These are phyloP conservation scores for Leptopilina boulardi DNA, from an alignment of 1,140 invertebrate genomes.

Conservation along the genomic window DNA sequence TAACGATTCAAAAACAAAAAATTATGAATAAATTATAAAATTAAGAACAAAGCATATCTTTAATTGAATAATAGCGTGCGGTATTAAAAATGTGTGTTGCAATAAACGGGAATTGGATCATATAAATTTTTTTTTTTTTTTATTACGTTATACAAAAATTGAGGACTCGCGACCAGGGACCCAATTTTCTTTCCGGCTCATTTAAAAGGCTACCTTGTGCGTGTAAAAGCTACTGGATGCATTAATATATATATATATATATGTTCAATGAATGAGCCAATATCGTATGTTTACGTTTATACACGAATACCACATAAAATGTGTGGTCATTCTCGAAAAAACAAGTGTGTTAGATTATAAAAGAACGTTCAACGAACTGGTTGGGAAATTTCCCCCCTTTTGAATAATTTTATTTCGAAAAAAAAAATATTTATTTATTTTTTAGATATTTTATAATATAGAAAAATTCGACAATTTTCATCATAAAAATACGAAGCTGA, in stretches of 20 bases:
- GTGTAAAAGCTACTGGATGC: neutral
- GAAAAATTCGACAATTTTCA: too few species aligned
- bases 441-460: too few species aligned
- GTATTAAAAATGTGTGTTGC: neutral
- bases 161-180: neutral
- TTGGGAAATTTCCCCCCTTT: neutral
- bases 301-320: neutral
- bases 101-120: neutral
- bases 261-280: neutral
- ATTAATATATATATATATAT: too few species aligned
- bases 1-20: too few species aligned
- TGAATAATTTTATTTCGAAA: too few species aligned
- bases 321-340: neutral
- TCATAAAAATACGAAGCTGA: too few species aligned
- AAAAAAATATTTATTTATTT: too few species aligned
- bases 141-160: neutral
- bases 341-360: neutral
- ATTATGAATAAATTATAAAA: too few species aligned
- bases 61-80: neutral
- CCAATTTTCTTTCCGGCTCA: constrained; percentile 26
- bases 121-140: neutral
- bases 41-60: neutral
- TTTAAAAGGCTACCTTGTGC: neutral
- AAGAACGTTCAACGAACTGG: too few species aligned
- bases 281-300: neutral